These are phyloP conservation scores for Vandiemenella viatica DNA, from an alignment of 2,888 invertebrate genomes.

Conservation along the genomic window DNA sequence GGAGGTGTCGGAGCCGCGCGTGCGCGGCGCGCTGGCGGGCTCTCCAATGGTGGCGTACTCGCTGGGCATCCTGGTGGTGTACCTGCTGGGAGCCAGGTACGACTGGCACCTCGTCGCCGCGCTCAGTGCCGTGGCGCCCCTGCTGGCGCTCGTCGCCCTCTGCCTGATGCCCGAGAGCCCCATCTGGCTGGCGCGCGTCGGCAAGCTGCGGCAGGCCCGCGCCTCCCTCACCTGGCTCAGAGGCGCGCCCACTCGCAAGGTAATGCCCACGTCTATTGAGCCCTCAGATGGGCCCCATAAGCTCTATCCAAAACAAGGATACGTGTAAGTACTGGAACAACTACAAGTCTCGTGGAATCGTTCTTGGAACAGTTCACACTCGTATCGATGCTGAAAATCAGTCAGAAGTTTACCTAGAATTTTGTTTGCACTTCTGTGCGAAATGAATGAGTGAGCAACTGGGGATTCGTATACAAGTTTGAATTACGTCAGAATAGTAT, in stretches of 20 bases:
- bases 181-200: constrained; percentile 51
- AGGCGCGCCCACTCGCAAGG: constrained; percentile 19
- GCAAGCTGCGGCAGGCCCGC: constrained; percentile 35
- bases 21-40: constrained; percentile 54
- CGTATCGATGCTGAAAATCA: too few species aligned
- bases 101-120: constrained; percentile 56
- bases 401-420: too few species aligned
- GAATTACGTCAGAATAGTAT: too few species aligned
- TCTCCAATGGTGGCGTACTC: constrained; percentile 60
- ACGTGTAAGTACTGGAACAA: too few species aligned
- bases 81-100: constrained; percentile 50
- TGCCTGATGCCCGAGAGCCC: constrained; percentile 59
- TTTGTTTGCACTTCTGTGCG: too few species aligned
- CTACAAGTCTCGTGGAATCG: too few species aligned
- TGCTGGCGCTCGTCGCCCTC: constrained; percentile 42
- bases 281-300: too few species aligned
- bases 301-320: too few species aligned
- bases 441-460: too few species aligned
- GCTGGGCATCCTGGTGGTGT: constrained; percentile 56
- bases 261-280: too few species aligned
- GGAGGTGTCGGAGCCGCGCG: constrained; percentile 56
- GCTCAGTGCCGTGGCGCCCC: constrained; percentile 42
- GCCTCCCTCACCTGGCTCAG: constrained; percentile 37
- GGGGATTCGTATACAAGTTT: too few species aligned
- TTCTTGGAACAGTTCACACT: too few species aligned